Conservation (phyloP, 2,888 invertebrate genomes). For the Blastobasis lacticolella region DNA sequence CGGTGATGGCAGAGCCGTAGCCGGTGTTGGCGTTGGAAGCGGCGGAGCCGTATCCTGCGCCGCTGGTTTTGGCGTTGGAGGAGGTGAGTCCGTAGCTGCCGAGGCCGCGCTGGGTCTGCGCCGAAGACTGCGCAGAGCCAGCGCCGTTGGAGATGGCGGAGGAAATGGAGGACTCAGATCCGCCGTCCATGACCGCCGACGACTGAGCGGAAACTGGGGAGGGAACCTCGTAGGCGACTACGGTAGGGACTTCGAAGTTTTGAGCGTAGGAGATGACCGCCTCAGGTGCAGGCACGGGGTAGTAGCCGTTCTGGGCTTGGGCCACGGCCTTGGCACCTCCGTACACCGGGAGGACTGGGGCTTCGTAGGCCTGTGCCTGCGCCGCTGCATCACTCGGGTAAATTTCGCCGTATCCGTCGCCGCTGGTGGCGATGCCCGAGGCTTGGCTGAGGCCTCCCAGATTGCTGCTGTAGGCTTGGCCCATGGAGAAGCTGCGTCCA, state of each 20-base stretch:
- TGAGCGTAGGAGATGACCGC: conserved; percentile 52
- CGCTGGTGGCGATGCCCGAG: conserved; percentile 34
- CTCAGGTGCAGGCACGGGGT: conserved; percentile 44
- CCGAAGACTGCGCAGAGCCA: conserved; percentile 42
- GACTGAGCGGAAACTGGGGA: conserved; percentile 36
- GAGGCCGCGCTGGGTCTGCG: conserved; percentile 35
- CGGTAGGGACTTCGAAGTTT: conserved; percentile 38
- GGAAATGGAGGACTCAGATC: conserved; percentile 36
- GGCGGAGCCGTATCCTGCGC: conserved; percentile 36
- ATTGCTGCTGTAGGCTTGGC: conserved; percentile 40
- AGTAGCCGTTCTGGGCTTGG: conserved; percentile 28
- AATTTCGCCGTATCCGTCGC: conserved; percentile 29
- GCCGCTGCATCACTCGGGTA: conserved; percentile 39
- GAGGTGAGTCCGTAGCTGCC: conserved; percentile 37
- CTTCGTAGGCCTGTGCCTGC: conserved; percentile 34
- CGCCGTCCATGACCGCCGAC: conserved; percentile 34
- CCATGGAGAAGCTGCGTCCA: conserved; percentile 45
- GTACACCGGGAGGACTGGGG: conserved; percentile 19
- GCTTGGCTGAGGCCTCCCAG: conserved; percentile 35
- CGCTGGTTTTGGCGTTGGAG: conserved; percentile 40
- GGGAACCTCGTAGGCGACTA: conserved; percentile 24
- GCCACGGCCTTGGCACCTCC: conserved; percentile 26
- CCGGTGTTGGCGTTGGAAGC: conserved; percentile 43
- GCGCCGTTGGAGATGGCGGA: conserved; percentile 35
- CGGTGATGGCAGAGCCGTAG: conserved; percentile 32